Base-by-base conservation (phyloP, 1,140 invertebrate species). In the Trichomalopsis sarcophagae region DNA sequence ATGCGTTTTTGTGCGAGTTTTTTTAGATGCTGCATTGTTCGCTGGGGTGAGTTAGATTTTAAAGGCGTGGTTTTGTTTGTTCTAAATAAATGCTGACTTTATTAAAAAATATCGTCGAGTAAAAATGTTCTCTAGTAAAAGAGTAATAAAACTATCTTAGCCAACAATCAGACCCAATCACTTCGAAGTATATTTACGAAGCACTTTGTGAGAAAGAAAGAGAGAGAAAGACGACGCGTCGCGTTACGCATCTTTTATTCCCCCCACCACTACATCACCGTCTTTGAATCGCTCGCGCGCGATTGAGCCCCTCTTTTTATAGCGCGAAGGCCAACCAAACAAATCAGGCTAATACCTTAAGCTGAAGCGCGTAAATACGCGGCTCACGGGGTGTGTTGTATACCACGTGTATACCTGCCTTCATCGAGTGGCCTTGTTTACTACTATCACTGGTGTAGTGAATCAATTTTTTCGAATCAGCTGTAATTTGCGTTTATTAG, bases 291-390 rank as follows among this genome's bases (percentile, higher is more conserved):
- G 13, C 76, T 62, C 50, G 23, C 50, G 30, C 27, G 30, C 27
- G 6, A n/a, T 62, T 62, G 55, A 21, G 55, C 69, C 69, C 55
- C 36, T 82, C 55, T 75, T 82, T 82, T 74, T 82, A 82, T 74
- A 66, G 21, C 69, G 30, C 30, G 6, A 75, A 55, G 30, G 71
- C 81, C 23, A 75, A 71, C 81, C 40, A 62, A 55, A 82, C 81
- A 74, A 82, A 82, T 82, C 81, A 82, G 74, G 81, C 74, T 82
- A 82, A 82, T 82, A 75, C 81, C 33, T 62, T 82, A 82, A 82
- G 47, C 27, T 14, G 81, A 23, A 33, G 40, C 44, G 27, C 73
- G 69, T 55, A 81, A 73, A 73, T 81, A 73, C 80, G 36, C 23
- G 75, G 68, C 30, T 71, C 14, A 14, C 68, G 27, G 68, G 68